These are phyloP conservation scores for Tyrophagus putrescentiae DNA, from an alignment of 1,140 invertebrate species.

Conservation along the genomic window DNA sequence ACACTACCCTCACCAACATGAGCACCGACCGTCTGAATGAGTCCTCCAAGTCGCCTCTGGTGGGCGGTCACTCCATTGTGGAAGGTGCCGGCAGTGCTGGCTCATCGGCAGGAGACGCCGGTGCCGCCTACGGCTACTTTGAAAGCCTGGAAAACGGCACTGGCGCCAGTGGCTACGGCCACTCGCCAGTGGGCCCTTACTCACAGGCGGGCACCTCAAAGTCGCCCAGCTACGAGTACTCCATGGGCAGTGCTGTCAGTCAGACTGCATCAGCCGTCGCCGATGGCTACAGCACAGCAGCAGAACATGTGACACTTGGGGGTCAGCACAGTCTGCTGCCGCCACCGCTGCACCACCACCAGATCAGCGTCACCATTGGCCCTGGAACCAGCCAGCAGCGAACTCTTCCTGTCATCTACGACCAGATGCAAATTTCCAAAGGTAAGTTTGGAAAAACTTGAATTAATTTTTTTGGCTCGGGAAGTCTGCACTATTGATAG, in stretches of 20 bases:
- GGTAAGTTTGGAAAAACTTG: not conserved
- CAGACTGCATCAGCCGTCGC: no score
- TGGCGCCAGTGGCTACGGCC: not conserved
- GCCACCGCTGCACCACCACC: not conserved
- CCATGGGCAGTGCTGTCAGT: no score
- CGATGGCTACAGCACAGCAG: no score
- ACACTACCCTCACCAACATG: not conserved
- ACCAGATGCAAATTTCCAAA: not conserved
- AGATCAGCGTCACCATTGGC: slow-evolving; percentile 5
- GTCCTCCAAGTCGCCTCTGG: slow-evolving; percentile 2
- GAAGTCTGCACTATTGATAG: no score
- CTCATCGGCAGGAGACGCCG: not conserved
- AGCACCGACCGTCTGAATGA: not conserved
- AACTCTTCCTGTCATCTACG: slow-evolving; percentile 8
- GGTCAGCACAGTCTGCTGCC: not conserved
- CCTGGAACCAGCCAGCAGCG: not conserved
- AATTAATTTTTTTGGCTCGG: not conserved
- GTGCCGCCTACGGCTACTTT: not conserved
- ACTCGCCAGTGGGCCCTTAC: not conserved
- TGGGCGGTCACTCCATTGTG: not conserved
- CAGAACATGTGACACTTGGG: no score
- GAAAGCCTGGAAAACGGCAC: not conserved
- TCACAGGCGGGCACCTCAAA: not conserved
- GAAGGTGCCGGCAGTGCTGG: not conserved
- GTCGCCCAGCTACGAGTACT: not conserved